Evolutionary conservation across 2,888 invertebrate species (phyloP).

Genomic region (Eumerus sabulonum): DNA sequence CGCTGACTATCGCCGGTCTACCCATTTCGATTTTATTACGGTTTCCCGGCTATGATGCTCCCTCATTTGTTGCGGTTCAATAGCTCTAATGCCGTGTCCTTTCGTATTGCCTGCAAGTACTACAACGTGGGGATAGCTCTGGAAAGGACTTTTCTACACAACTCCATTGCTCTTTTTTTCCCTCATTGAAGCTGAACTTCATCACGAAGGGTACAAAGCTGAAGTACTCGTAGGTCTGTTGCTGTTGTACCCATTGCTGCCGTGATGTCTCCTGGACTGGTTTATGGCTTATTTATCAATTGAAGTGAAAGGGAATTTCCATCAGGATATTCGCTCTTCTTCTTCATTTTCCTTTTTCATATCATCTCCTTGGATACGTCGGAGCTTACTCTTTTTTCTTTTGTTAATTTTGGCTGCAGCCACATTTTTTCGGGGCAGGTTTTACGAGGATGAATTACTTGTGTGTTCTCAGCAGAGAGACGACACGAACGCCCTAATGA

Average conservation of each 20-base stretch:
- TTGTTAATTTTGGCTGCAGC: neutral
- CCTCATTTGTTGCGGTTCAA: conserved; percentile 68
- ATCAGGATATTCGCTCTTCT: conserved; percentile 49
- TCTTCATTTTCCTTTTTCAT: no score
- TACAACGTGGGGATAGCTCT: no score
- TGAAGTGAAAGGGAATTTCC: conserved; percentile 64
- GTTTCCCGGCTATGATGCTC: conserved; percentile 51
- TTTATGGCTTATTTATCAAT: conserved; percentile 68
- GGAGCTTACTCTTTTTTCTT: conserved; percentile 16
- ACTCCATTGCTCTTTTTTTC: no score
- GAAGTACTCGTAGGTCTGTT: neutral
- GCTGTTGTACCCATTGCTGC: conserved; percentile 38
- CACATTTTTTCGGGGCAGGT: neutral
- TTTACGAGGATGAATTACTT: conserved; percentile 38
- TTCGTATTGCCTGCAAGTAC: conserved; percentile 44
- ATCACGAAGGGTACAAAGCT: no score
- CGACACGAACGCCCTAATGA: conserved; percentile 55
- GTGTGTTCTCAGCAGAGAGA: conserved; percentile 6
- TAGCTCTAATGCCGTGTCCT: conserved; percentile 48
- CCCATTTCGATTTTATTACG: conserved; percentile 59
- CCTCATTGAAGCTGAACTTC: no score
- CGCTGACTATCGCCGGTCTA: conserved; percentile 11
- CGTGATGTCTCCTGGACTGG: conserved; percentile 42
- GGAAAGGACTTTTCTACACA: no score
- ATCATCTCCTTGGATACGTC: no score